Evolutionary conservation across 2,113 vertebrate genomes (phyloP).

Genomic region (Pollachius pollachius): DNA sequence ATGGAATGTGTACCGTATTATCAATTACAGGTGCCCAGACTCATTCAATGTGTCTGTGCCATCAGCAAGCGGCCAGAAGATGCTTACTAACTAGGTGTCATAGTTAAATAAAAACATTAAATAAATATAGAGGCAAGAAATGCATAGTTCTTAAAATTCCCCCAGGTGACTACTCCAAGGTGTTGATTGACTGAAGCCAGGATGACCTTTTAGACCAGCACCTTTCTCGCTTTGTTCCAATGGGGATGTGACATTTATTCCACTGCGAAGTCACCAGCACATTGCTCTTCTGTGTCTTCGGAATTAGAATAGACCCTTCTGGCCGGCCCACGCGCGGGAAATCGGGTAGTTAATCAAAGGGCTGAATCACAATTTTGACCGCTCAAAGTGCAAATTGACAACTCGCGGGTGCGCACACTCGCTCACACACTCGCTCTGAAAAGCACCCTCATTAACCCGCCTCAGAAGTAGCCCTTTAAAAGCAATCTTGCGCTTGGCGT

Average conservation of each 20-base stretch:
- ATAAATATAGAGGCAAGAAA: too few species aligned
- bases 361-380: conserved; percentile 6
- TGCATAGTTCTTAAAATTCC: not conserved
- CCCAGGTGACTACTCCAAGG: not conserved
- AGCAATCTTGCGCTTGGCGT: not conserved
- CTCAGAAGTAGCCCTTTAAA: not conserved
- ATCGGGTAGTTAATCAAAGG: conserved; percentile 6
- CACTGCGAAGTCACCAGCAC: not conserved
- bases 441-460: not conserved
- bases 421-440: not conserved
- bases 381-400: not conserved
- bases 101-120: too few species aligned
- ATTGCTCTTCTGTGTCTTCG: conserved; percentile 3
- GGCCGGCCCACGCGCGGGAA: not conserved
- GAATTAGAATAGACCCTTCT: not conserved
- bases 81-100: too few species aligned
- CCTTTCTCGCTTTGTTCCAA: conserved; percentile 9
- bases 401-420: too few species aligned
- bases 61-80: too few species aligned
- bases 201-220: conserved; percentile 23
- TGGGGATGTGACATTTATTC: conserved; percentile 31
- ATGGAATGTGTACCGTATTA: too few species aligned
- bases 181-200: not conserved
- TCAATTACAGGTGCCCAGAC: too few species aligned
- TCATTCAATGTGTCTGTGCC: too few species aligned